These are phyloP conservation scores for Otis tarda DNA, from an alignment of 2,113 vertebrate genomes.

Conservation along the genomic window DNA sequence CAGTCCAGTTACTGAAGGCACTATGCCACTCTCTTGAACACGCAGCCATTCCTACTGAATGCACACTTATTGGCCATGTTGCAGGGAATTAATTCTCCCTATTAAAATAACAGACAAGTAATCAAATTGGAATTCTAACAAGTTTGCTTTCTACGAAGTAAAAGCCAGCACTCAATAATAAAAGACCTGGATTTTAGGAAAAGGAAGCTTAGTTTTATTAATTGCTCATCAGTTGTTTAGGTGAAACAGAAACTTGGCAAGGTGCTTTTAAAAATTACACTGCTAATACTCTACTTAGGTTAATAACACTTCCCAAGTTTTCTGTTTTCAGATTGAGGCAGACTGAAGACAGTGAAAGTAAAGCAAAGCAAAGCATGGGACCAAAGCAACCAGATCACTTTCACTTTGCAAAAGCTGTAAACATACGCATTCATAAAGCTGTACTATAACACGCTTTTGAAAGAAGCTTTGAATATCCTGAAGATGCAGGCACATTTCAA, in stretches of 20 bases:
- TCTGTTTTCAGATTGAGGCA: neutral
- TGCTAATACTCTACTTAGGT: neutral
- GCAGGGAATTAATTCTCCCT: neutral
- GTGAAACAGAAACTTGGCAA: neutral
- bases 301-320: neutral
- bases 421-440: neutral
- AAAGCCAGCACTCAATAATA: neutral
- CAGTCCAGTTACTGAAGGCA: neutral
- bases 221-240: neutral
- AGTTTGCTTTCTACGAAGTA: neutral
- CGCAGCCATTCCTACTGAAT: fast-evolving
- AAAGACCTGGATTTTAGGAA: neutral
- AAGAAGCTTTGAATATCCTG: neutral
- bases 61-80: neutral
- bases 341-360: neutral
- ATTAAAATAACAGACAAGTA: neutral
- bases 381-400: neutral
- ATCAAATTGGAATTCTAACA: neutral
- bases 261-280: neutral
- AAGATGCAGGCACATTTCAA: neutral
- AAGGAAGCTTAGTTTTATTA: neutral
- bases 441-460: neutral
- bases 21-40: neutral
- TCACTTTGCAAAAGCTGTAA: neutral
- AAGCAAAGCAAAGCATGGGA: neutral